Base-by-base conservation (phyloP, 2,888 invertebrate species). In the Endomychus coccineus region DNA sequence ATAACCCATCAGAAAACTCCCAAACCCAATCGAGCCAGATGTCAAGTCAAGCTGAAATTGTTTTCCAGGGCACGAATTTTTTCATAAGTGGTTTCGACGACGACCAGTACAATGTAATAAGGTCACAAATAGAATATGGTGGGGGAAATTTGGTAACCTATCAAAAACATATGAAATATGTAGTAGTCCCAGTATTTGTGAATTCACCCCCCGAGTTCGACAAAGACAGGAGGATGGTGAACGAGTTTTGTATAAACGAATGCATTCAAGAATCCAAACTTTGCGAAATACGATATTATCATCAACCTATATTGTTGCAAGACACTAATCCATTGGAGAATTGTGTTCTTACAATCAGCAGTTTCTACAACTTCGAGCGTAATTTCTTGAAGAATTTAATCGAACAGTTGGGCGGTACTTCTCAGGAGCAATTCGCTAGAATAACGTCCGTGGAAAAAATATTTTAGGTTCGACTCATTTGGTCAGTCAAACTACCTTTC, bases 261-360 rank as follows among this genome's bases (percentile, higher is more conserved):
- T 83, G 82, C 50, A 62, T 75, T 10, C 71, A 73, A 21, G 69
- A 71, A 35, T 70, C 71, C 52, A 68, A 70, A 55, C 45, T 83
- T 2, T 60, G 81, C 0, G 71, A 76, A 0, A 61, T 81, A 4
- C 66, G 74, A 48, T 87, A 87, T 64, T 88, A 79, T 58, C 86
- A 88, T 58, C 69, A 71, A 11, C 83, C 84, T 0, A 68, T 83
- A 27, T 71, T 71, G 1, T 52, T 74, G 15, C 60, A 65, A 5
- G 53, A 67, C 2, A 54, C 62, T 0, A 62, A 66, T 34, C 80
- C 78, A 0, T 63, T 92, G 12, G 51, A 59, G 0, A 78, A 75
- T 25, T 84, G 85, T 51, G 84, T 87, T 0, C 73, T 90, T 36
- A 82, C 85, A 6, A 74, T 89, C 44, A 90, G 88, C 51, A 78